phyloP scores from a whole-genome alignment of 2,113 vertebrate species.

The Campylorhamphus procurvoides region DNA sequence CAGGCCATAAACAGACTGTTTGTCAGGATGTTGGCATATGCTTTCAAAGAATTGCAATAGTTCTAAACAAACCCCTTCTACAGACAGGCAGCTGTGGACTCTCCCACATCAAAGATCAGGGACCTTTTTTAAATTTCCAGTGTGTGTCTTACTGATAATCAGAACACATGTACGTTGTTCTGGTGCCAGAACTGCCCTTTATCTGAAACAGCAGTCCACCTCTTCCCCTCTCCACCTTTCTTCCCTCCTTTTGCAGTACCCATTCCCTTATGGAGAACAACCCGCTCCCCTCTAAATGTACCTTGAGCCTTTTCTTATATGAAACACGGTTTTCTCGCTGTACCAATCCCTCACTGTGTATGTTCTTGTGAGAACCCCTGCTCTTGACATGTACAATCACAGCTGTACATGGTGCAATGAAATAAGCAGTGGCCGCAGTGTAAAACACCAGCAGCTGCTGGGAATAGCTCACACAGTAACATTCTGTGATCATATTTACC shows the following conservation, averaged over 20 bases:
- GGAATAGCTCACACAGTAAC: background rate
- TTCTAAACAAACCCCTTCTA: background rate
- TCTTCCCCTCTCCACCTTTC: background rate
- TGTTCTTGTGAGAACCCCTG: background rate
- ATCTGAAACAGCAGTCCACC: background rate
- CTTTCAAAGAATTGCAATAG: background rate
- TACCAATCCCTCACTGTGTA: background rate
- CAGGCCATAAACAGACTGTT: background rate
- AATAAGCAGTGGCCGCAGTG: background rate
- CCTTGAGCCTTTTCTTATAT: background rate
- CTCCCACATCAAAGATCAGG: background rate
- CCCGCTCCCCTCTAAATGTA: background rate
- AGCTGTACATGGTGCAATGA: background rate
- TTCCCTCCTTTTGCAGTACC: background rate
- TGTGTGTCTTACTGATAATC: background rate
- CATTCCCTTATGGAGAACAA: background rate
- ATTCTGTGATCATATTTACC: background rate
- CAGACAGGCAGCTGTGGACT: background rate
- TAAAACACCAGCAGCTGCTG: background rate
- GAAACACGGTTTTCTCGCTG: background rate
- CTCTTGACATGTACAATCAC: background rate
- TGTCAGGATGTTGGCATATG: background rate
- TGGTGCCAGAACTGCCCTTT: background rate
- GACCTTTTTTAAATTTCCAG: background rate
- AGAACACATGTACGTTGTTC: accelerated